These are phyloP conservation scores for Bombus superbus DNA, from an alignment of 1,140 invertebrate genomes.

Conservation along the genomic window DNA sequence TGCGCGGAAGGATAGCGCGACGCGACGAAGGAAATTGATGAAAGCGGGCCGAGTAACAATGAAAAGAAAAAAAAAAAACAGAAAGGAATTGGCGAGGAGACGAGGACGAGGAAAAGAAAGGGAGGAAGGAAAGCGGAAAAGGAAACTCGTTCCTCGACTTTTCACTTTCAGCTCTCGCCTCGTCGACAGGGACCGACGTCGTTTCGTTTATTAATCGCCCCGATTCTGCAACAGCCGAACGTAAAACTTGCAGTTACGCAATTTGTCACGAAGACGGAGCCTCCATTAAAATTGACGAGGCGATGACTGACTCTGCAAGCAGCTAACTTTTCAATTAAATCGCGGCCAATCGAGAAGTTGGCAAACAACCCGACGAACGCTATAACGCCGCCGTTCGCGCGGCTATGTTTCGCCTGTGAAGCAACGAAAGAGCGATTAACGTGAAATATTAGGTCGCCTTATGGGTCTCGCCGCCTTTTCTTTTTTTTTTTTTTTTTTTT, in stretches of 20 bases:
- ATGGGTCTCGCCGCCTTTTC: too few species aligned
- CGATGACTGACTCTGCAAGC: slow-evolving; percentile 12
- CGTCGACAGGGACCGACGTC: slow-evolving; percentile 33
- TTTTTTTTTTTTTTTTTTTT: too few species aligned
- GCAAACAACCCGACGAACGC: background rate
- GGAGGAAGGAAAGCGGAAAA: background rate
- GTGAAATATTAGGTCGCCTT: too few species aligned
- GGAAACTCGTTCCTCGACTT: slow-evolving; percentile 39
- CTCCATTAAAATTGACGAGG: slow-evolving; percentile 41
- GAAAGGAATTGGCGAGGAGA: background rate
- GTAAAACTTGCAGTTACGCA: slow-evolving; percentile 44
- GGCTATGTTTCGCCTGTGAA: too few species aligned
- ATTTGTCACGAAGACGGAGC: slow-evolving; percentile 31
- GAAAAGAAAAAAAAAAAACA: background rate
- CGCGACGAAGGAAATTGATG: slow-evolving; percentile 26
- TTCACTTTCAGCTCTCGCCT: slow-evolving; percentile 35
- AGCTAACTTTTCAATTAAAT: slow-evolving; percentile 39
- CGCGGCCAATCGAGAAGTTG: background rate
- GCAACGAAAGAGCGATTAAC: background rate
- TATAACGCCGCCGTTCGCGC: background rate
- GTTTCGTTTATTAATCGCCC: slow-evolving; percentile 52
- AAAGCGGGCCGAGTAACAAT: slow-evolving; percentile 9
- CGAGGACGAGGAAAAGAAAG: background rate
- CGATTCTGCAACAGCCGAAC: slow-evolving; percentile 34
- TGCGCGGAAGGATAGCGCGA: background rate